phyloP scores from a whole-genome alignment of 1,140 invertebrate species.

The Lethrus apterus region DNA sequence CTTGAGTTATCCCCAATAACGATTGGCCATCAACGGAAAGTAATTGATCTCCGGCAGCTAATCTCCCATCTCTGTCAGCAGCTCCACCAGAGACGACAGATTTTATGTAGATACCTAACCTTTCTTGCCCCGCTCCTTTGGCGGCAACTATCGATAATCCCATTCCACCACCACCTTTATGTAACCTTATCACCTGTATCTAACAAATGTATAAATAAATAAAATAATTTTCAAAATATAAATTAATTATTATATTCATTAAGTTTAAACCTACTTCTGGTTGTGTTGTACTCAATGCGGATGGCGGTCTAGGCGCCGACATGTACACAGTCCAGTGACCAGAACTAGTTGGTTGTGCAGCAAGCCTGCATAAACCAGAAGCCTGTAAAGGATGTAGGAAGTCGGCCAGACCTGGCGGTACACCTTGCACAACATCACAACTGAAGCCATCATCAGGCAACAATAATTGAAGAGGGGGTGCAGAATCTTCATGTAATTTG shows the following conservation, averaged over 20 bases:
- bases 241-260: not conserved
- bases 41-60: constrained; percentile 95
- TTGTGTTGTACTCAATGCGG: constrained; percentile 36
- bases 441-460: constrained; percentile 97
- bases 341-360: constrained; percentile 80
- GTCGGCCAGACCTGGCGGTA: constrained; percentile 87
- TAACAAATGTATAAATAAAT: constrained; percentile 42
- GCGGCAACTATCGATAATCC: constrained; percentile 90
- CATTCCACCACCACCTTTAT: constrained; percentile 88
- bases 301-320: constrained; percentile 52
- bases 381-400: constrained; percentile 83
- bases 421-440: constrained; percentile 82
- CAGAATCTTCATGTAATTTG: constrained; percentile 65
- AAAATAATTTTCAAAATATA: constrained; percentile 13
- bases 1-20: constrained; percentile 88
- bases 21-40: constrained; percentile 95
- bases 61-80: constrained; percentile 86
- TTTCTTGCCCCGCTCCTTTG: constrained; percentile 84
- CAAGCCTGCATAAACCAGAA: constrained; percentile 79
- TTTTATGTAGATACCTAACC: constrained; percentile 95
- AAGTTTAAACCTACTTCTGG: constrained; percentile 39
- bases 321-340: constrained; percentile 95
- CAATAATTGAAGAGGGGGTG: constrained; percentile 82
- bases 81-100: constrained; percentile 94
- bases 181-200: constrained; percentile 78